Percentiles rank a stretch among this genome's conserved stretches.
phyloP scores from a whole-genome alignment of 2,888 invertebrate species.

The Fissipunctia ypsillon region DNA sequence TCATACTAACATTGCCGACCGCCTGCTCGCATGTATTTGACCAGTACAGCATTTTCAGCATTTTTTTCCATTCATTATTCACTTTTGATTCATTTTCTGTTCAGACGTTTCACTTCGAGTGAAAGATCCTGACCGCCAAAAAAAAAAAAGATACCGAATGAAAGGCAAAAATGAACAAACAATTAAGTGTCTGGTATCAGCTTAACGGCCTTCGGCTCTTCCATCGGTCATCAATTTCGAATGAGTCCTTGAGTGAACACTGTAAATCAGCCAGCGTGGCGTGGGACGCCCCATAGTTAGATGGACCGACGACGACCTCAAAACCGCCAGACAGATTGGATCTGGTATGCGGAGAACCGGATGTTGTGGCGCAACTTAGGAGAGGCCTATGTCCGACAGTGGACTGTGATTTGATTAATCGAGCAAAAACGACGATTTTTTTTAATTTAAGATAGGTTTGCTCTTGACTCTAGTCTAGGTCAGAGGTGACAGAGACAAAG shows the following conservation, averaged over 20 bases:
- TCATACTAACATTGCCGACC: too few relatives aligned
- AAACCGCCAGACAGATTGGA: background rate
- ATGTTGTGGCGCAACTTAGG: background rate
- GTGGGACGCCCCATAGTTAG: background rate
- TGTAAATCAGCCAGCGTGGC: background rate
- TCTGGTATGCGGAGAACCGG: slow-evolving; percentile 1
- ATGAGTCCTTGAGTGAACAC: slow-evolving; percentile 13
- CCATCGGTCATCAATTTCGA: background rate
- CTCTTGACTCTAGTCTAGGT: too few relatives aligned
- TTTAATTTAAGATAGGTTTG: too few relatives aligned
- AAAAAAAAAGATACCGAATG: too few relatives aligned
- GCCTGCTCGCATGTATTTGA: too few relatives aligned
- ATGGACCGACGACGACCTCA: slow-evolving; percentile 21
- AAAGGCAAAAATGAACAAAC: background rate
- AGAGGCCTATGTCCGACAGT: background rate
- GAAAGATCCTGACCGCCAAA: too few relatives aligned
- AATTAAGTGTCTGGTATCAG: background rate
- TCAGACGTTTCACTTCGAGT: background rate
- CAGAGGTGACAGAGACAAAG: too few relatives aligned
- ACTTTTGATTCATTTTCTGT: background rate
- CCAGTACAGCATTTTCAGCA: too few relatives aligned
- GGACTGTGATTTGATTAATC: background rate
- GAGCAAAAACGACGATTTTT: too few relatives aligned
- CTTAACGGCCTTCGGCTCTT: background rate
- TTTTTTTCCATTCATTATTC: too few relatives aligned